Evolutionary conservation across 1,140 invertebrate genomes (phyloP), one percentile per base, ranked within the genome.

Genomic region (Cephus cinctus): DNA sequence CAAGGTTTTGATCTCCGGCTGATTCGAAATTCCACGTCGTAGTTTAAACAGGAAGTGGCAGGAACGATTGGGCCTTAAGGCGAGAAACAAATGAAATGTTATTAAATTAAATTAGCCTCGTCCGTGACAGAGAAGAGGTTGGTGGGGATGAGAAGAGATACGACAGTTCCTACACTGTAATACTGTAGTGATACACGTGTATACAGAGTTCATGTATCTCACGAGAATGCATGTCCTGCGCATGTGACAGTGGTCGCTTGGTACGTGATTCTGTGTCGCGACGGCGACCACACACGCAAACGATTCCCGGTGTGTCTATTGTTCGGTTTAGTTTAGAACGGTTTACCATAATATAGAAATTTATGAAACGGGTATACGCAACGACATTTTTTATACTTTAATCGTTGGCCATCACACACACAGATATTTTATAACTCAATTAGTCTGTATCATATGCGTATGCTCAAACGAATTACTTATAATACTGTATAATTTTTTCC

Each of bases 51-150:
- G 25, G 25, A 27, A 27, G 25, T 27, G 6, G 6, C 6, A 6
- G n/a, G 6, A 27, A 6, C 6, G 6, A n/a, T 27, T 6, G 6
- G 22, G 12, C 22, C 19, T 9, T 30, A 43, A 44, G 45, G 40
- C 43, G 40, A 43, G 54, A 60, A 65, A 53, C 36, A 57, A 62
- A 54, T 63, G 58, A 62, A 65, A 56, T 54, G 51, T 56, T 48
- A 57, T 61, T 59, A 61, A 59, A 58, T 50, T 41, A 57, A 65
- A 65, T 65, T 57, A 57, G 57, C 52, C 50, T 50, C 50, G 52
- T 58, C 54, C 57, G 52, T 46, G 53, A 47, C 39, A 47, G 43
- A 19, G 31, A 50, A 51, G 36, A 22, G 43, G 5, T n/a, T 23
- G 22, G 32, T 31, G 47, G 34, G 42, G 47, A 45, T 23, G 25